Percentiles rank a stretch among this genome's conserved stretches.
phyloP scores from a whole-genome alignment of 1,140 invertebrate genomes.

The Halyomorpha halys region DNA sequence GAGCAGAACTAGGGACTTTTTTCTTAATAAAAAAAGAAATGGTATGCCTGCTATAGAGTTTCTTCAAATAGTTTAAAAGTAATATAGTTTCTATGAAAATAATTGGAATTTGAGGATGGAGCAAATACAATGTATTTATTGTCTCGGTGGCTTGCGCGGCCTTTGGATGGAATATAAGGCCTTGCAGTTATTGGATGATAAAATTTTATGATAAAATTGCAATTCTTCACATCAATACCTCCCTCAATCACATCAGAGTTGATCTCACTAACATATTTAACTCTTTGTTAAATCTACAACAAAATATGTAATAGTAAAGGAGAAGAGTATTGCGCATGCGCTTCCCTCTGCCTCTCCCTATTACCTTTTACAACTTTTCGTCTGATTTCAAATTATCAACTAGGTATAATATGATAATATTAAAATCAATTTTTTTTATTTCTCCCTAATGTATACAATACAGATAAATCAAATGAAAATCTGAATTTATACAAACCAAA shows the following conservation, averaged over 20 bases:
- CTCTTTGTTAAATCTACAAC: slow-evolving; percentile 36
- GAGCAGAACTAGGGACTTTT: too few species aligned
- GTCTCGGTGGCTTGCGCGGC: slow-evolving; percentile 45
- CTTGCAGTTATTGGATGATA: slow-evolving; percentile 60
- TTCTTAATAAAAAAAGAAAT: slow-evolving; percentile 12
- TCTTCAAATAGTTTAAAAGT: slow-evolving; percentile 43
- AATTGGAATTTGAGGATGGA: slow-evolving; percentile 25
- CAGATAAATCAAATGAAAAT: too few species aligned
- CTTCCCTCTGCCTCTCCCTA: too few species aligned
- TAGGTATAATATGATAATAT: too few species aligned
- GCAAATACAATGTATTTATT: slow-evolving; percentile 47
- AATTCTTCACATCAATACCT: slow-evolving; percentile 71
- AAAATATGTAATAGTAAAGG: not conserved
- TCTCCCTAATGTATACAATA: too few species aligned
- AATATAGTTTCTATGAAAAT: slow-evolving; percentile 37
- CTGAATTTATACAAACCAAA: too few species aligned
- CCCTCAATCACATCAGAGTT: slow-evolving; percentile 80
- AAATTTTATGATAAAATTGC: slow-evolving; percentile 65
- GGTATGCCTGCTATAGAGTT: slow-evolving; percentile 34
- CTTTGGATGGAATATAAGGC: slow-evolving; percentile 77
- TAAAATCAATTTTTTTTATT: too few species aligned
- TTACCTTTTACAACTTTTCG: too few species aligned
- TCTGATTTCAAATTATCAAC: too few species aligned
- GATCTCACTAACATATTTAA: too few species aligned
- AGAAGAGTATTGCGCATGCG: too few species aligned